Conservation (phyloP, 2,888 invertebrate genomes). For the Pyralis farinalis region DNA sequence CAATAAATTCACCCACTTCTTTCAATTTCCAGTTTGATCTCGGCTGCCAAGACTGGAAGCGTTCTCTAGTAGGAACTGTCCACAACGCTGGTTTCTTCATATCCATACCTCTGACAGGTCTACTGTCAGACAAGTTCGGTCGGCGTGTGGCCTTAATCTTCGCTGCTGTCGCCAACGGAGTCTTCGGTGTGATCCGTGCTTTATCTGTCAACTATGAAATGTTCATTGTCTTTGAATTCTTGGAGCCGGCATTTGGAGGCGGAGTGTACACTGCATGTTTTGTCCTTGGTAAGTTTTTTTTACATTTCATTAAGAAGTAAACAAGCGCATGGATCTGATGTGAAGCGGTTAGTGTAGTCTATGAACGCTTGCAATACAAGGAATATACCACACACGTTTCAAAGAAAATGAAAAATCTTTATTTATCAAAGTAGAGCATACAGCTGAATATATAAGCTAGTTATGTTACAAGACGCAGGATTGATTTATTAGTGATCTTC, state of each 20-base stretch:
- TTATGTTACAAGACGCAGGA: too few species aligned
- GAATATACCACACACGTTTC: too few species aligned
- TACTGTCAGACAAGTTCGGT: conserved; percentile 86
- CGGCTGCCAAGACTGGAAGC: conserved; percentile 86
- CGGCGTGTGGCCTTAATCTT: conserved; percentile 81
- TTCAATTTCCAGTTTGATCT: conserved; percentile 81
- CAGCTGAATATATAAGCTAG: too few species aligned
- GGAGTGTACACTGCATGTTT: conserved; percentile 82
- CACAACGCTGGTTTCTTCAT: conserved; percentile 88
- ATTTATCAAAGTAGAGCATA: too few species aligned
- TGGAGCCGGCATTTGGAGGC: conserved; percentile 80
- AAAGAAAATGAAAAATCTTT: too few species aligned
- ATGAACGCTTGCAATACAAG: too few species aligned
- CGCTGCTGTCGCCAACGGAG: conserved; percentile 75
- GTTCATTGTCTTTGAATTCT: conserved; percentile 81
- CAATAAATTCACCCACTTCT: too few species aligned
- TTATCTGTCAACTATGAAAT: conserved; percentile 80
- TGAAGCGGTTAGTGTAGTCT: too few species aligned
- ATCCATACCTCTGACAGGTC: conserved; percentile 85
- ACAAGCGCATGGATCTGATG: too few species aligned
- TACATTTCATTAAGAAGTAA: background rate
- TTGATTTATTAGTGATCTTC: too few species aligned
- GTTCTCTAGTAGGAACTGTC: conserved; percentile 87
- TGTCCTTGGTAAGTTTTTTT: conserved; percentile 75
- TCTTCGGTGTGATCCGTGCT: conserved; percentile 80